A percentile compares a stretch with the other conserved stretches of the same genome.
phyloP scores from a whole-genome alignment of 2,888 invertebrate species.

The Rhagonycha fulva region DNA sequence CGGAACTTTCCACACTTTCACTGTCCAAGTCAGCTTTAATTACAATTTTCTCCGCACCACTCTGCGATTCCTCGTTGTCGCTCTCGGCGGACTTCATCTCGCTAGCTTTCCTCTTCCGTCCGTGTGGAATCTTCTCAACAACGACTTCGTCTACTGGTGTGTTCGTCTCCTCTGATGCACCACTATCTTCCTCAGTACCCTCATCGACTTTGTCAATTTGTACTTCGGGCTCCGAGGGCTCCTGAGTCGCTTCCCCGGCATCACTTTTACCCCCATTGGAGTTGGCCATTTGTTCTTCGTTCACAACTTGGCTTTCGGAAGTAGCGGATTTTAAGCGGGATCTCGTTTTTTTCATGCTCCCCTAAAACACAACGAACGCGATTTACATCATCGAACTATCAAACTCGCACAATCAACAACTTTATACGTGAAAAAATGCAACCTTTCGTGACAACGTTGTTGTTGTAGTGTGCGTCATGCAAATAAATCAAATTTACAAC shows the following conservation, averaged over 20 bases:
- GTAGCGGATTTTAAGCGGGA: slow-evolving; percentile 1
- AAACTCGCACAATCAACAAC: not conserved
- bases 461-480: slow-evolving; percentile 40
- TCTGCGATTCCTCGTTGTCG: not conserved
- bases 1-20: slow-evolving; percentile 18
- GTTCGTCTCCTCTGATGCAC: not conserved
- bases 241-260: not conserved
- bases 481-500: not conserved
- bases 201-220: not conserved
- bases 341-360: slow-evolving; percentile 16
- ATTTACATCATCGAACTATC: not conserved
- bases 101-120: slow-evolving; percentile 37
- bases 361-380: not conserved
- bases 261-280: slow-evolving; percentile 12
- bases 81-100: slow-evolving; percentile 37
- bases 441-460: slow-evolving; percentile 24
- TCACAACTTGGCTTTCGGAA: not conserved
- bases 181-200: not conserved
- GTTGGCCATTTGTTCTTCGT: slow-evolving; percentile 3
- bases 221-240: not conserved
- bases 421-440: not conserved
- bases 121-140: slow-evolving; percentile 11
- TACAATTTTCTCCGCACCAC: slow-evolving; percentile 32
- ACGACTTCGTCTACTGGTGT: not conserved
- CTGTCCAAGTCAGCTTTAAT: slow-evolving; percentile 18